Conservation (phyloP, 2,888 invertebrate species). For the Tethea ocularis region DNA sequence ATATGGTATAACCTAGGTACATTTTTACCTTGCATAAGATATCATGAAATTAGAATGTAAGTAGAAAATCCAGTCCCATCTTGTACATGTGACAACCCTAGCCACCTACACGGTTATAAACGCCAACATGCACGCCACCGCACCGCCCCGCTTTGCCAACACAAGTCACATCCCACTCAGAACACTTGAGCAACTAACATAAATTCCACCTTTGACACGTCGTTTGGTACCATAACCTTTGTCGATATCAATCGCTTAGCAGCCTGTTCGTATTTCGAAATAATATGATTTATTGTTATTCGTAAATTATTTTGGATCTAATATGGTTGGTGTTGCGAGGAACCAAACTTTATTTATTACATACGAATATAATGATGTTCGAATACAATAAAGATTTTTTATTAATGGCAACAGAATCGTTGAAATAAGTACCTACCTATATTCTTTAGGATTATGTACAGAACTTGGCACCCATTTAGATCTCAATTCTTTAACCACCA, state of each 20-base stretch:
- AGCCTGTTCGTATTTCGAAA: slow-evolving; percentile 26
- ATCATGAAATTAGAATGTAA: neutral
- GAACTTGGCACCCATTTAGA: too few relatives aligned
- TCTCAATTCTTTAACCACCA: too few relatives aligned
- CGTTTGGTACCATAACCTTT: slow-evolving; percentile 27
- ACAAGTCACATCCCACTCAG: slow-evolving; percentile 43
- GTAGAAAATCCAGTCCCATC: neutral
- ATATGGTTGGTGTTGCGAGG: slow-evolving; percentile 17
- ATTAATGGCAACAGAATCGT: too few relatives aligned
- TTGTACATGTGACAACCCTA: slow-evolving; percentile 5
- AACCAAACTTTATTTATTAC: neutral
- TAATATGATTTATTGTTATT: slow-evolving; percentile 24
- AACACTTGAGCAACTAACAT: slow-evolving; percentile 38
- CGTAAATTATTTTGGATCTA: slow-evolving; percentile 18
- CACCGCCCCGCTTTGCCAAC: slow-evolving; percentile 21
- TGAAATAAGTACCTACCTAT: too few relatives aligned
- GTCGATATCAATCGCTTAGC: slow-evolving; percentile 28
- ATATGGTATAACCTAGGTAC: too few relatives aligned
- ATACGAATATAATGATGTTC: neutral
- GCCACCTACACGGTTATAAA: slow-evolving; percentile 31
- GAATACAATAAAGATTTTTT: neutral
- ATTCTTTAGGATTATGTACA: too few relatives aligned
- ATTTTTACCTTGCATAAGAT: too few relatives aligned
- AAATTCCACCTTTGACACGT: slow-evolving; percentile 47
- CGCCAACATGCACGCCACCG: slow-evolving; percentile 28